phyloP scores from a whole-genome alignment of 2,797 vertebrate genomes.

The Anas capensis region DNA sequence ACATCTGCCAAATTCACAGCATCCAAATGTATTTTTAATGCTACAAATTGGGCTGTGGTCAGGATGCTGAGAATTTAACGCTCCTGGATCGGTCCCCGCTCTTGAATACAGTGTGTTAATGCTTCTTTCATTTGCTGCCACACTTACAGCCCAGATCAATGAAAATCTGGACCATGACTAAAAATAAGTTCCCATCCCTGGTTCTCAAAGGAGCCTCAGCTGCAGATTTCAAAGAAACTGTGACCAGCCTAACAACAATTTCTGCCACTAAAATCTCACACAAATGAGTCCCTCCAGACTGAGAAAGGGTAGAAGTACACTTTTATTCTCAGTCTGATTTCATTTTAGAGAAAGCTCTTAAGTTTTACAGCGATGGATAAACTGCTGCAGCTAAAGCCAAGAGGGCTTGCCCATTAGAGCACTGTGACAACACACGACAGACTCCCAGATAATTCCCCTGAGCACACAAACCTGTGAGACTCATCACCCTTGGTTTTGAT shows the following conservation, averaged over 20 bases:
- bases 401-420: neutral
- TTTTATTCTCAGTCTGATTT: slow-evolving; percentile 16
- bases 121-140: slow-evolving; percentile 58
- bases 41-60: slow-evolving; percentile 53
- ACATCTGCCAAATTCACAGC: slow-evolving; percentile 69
- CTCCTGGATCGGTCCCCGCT: slow-evolving; percentile 20
- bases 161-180: slow-evolving; percentile 23
- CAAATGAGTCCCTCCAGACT: neutral
- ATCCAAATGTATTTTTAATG: slow-evolving; percentile 68
- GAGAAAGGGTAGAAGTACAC: neutral
- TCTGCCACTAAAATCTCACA: neutral
- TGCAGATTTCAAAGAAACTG: slow-evolving; percentile 41
- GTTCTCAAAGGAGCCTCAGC: slow-evolving; percentile 8
- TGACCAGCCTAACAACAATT: slow-evolving; percentile 4
- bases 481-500: neutral
- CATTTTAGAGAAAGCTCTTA: neutral
- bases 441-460: neutral
- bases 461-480: neutral
- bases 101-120: slow-evolving; percentile 7
- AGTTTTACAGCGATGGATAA: slow-evolving; percentile 13
- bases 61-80: slow-evolving; percentile 51
- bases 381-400: neutral
- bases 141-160: slow-evolving; percentile 46
- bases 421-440: neutral
- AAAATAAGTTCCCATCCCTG: slow-evolving; percentile 46